These are phyloP conservation scores for Alca torda DNA, from an alignment of 2,797 vertebrate species.

Conservation along the genomic window DNA sequence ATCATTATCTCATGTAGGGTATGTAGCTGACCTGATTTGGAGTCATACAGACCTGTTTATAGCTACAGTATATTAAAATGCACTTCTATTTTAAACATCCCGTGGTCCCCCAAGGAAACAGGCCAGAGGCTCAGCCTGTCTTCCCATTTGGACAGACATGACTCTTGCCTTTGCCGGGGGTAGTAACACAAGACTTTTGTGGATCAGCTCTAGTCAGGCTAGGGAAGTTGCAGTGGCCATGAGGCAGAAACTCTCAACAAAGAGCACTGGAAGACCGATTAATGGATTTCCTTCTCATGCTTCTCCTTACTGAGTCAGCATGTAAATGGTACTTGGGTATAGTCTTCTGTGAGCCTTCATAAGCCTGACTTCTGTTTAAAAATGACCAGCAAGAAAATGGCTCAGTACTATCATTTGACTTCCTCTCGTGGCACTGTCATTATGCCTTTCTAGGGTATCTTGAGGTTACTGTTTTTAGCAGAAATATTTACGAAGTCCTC, in stretches of 20 bases:
- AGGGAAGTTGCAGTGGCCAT: not conserved
- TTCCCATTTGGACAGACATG: not conserved
- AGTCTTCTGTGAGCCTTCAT: not conserved
- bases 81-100: not conserved
- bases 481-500: not conserved
- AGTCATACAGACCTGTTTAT: not conserved
- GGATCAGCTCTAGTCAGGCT: not conserved
- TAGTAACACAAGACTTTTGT: not conserved
- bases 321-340: not conserved
- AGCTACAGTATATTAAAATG: not conserved
- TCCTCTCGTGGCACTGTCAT: not conserved
- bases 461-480: not conserved
- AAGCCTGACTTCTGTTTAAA: not conserved
- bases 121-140: not conserved
- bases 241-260: not conserved
- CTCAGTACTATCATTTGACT: not conserved
- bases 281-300: not conserved
- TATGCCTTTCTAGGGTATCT: not conserved
- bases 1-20: not conserved
- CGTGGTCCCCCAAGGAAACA: not conserved
- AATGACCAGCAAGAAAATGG: not conserved
- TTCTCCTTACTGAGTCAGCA: not conserved
- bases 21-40: slow-evolving; percentile 1
- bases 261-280: not conserved
- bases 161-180: too few relatives aligned